phyloP scores from a whole-genome alignment of 2,888 invertebrate species.

The Acanthococcus lagerstroemiae region DNA sequence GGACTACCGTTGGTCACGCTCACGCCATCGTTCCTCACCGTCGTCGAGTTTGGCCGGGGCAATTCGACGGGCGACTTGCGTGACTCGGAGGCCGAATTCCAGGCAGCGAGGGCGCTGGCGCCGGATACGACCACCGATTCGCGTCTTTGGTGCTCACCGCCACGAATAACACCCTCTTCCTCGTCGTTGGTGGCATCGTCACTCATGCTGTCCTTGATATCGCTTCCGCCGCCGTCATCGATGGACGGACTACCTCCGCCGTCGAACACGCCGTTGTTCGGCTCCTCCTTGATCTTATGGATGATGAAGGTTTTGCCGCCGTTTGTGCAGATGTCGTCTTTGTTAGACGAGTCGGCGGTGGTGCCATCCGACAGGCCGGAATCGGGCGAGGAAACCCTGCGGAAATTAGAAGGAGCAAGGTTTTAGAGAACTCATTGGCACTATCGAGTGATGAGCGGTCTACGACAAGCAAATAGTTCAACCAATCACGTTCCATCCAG shows the following conservation, averaged over 20 bases:
- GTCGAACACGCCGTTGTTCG: constrained; percentile 50
- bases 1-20: constrained; percentile 32
- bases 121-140: constrained; percentile 34
- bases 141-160: constrained; percentile 39
- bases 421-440: not conserved
- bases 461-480: no score
- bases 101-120: constrained; percentile 32
- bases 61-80: constrained; percentile 51
- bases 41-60: constrained; percentile 40
- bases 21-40: constrained; percentile 38
- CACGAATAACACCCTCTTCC: constrained; percentile 4
- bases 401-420: constrained; percentile 16
- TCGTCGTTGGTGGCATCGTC: not conserved
- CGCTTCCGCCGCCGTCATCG: constrained; percentile 38
- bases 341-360: not conserved
- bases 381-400: constrained; percentile 36
- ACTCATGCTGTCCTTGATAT: constrained; percentile 33
- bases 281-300: constrained; percentile 42
- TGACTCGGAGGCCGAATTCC: constrained; percentile 41
- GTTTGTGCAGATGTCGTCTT: not conserved
- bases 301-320: constrained; percentile 7
- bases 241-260: constrained; percentile 37
- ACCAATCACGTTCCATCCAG: no score
- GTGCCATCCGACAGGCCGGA: constrained; percentile 34
- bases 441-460: no score